These are phyloP conservation scores for Athetis lepigone DNA, from an alignment of 2,888 invertebrate genomes.

Conservation along the genomic window DNA sequence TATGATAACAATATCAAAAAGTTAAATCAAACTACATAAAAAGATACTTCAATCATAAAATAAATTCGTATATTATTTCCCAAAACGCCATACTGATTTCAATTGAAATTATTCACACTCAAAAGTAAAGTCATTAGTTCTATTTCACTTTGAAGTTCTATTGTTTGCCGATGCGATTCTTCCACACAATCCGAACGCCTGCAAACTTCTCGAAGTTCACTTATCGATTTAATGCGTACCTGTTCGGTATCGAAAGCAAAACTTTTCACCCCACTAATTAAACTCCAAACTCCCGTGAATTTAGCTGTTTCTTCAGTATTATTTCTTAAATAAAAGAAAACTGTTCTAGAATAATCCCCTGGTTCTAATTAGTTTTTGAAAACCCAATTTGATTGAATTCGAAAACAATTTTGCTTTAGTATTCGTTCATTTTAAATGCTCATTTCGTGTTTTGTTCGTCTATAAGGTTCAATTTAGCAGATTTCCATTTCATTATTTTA, in stretches of 20 bases:
- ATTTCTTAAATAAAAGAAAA: slow-evolving; percentile 72
- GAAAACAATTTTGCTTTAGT: slow-evolving; percentile 56
- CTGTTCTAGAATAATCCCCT: slow-evolving; percentile 64
- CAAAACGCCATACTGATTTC: too few relatives aligned
- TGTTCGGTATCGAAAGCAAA: slow-evolving; percentile 60
- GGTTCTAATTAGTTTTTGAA: slow-evolving; percentile 73
- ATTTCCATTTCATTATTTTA: background rate
- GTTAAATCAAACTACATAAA: too few relatives aligned
- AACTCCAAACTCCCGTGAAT: slow-evolving; percentile 72
- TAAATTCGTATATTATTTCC: too few relatives aligned
- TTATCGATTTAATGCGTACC: slow-evolving; percentile 65
- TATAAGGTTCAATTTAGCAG: background rate
- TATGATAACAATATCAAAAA: too few relatives aligned
- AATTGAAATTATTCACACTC: background rate
- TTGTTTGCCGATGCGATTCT: slow-evolving; percentile 44
- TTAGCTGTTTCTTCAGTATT: slow-evolving; percentile 68
- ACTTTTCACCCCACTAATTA: slow-evolving; percentile 76
- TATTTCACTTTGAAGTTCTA: slow-evolving; percentile 30
- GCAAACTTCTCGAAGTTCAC: slow-evolving; percentile 50
- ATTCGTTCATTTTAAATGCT: slow-evolving; percentile 45
- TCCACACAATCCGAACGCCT: slow-evolving; percentile 27
- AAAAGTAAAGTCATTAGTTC: slow-evolving; percentile 25
- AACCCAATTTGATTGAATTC: slow-evolving; percentile 63
- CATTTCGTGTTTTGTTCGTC: slow-evolving; percentile 32
- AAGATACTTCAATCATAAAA: too few relatives aligned